These are phyloP conservation scores for Toxonevra muliebris DNA, from an alignment of 2,888 invertebrate species.

Conservation along the genomic window DNA sequence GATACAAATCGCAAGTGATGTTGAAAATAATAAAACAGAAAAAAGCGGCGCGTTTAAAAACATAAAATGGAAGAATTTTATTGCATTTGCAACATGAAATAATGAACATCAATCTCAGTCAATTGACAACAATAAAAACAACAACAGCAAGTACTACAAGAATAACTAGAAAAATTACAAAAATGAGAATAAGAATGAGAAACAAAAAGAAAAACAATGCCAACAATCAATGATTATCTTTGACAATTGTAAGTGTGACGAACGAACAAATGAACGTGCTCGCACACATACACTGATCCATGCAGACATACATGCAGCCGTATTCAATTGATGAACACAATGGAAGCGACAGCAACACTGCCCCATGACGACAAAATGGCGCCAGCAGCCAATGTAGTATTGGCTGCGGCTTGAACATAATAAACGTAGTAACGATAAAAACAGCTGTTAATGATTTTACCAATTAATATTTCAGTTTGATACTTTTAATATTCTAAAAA, in stretches of 20 bases:
- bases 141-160: constrained; percentile 5
- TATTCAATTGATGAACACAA: too few relatives aligned
- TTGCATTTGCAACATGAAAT: constrained; percentile 35
- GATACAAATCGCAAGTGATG: not conserved
- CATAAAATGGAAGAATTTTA: constrained; percentile 27
- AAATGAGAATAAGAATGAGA: not conserved
- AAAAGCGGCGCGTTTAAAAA: not conserved
- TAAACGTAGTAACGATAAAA: too few relatives aligned
- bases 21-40: not conserved
- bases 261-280: not conserved
- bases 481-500: too few relatives aligned
- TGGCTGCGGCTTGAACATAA: too few relatives aligned
- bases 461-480: too few relatives aligned
- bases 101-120: constrained; percentile 39
- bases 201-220: constrained; percentile 11
- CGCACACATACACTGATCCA: too few relatives aligned
- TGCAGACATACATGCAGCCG: too few relatives aligned
- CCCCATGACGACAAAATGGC: too few relatives aligned
- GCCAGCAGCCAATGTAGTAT: too few relatives aligned
- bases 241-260: constrained; percentile 20
- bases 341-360: too few relatives aligned
- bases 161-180: not conserved
- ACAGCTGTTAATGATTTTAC: too few relatives aligned
- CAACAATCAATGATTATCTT: constrained; percentile 25
- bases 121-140: constrained; percentile 25